Evolutionary conservation across 2,797 vertebrate genomes (phyloP), one percentile per base, ranked within the genome.

Genomic region (Sarcophilus harrisii): DNA sequence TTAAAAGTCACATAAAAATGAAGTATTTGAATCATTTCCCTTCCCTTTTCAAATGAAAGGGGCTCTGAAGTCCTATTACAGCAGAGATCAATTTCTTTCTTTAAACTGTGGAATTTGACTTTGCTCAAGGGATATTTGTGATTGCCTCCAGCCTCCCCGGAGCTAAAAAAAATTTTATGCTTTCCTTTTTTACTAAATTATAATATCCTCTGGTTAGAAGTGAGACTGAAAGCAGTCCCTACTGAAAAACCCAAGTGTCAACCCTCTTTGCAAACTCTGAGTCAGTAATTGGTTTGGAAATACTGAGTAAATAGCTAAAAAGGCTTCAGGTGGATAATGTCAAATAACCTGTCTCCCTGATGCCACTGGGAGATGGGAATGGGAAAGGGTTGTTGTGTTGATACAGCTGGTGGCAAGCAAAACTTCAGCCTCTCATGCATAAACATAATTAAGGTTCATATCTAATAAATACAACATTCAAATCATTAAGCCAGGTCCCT

Each of bases 111-210:
- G 97, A 98, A 93, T 98, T 98, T 98, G 96, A 96, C 97, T 98
- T 96, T 94, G 96, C 98, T 98, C 98, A 97, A 97, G 98, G 98
- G 98, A 98, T 98, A 97, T 98, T 97, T 98, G 97, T 96, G 96
- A 98, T 97, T 97, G 98, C 98, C 98, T 98, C 96, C 97, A 97
- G 98, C 98, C 96, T 98, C 98, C 98, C 98, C 94, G 81, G 60
- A 98, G 98, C 98, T 98, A 98, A 98, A 97, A 98, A 97, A 98
- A 49, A 0, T 97, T 96, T 97, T 97, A 96, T 98, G 97, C 97
- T 98, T 98, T 98, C 97, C 98, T 97, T 98, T 98, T 98, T 98
- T 97, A 97, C 98, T 98, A 97, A 98, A 98, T 98, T 98, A 98
- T 98, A 98, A 97, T 97, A 94, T 98, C 97, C 98, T 98, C 96